Base-by-base conservation (phyloP, 2,113 vertebrate species). In the Eublepharis macularius region DNA sequence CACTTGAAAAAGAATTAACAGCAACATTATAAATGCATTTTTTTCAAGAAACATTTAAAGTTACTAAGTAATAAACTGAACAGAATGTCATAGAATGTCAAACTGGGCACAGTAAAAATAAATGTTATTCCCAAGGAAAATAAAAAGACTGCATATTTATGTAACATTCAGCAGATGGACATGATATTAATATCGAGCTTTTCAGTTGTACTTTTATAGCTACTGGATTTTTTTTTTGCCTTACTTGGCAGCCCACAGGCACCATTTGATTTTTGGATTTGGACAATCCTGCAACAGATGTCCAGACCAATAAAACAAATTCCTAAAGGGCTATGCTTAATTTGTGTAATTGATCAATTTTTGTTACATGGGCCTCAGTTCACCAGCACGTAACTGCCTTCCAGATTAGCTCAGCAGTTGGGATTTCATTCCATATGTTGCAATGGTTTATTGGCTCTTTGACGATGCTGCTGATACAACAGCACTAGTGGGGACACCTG, bases 241-340 rank as follows among this genome's bases (percentile, higher is more conserved):
- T 96, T 96, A 97, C 98, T 99, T 98, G 97, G 98, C 98, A 96
- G 96, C 95, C 97, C 95, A 91, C 92, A 97, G 95, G 94, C 97
- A 98, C 97, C 97, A 96, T 98, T 98, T 98, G 98, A 99, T 98
- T 99, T 96, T 98, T 97, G 98, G 98, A 99, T 98, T 98, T 99
- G 98, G 98, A 99, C 98, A 99, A 98, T 98, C 97, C 98, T 97
- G 97, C 98, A 99, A 99, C 99, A 99, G 99, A 99, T 99, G 98
- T 99, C 98, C 97, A 97, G 97, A 98, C 97, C 98, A 98, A 98
- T 98, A 98, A 99, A 99, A 98, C 95, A 97, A 97, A 98, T 97
- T 99, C 98, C 98, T 98, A 96, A 97, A 98, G 98, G 98, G 98
- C 97, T 97, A 94, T 90, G 95, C 94, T 97, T 98, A 98, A 99